These are phyloP conservation scores for Phymatocera aterrima DNA, from an alignment of 2,888 invertebrate genomes.

Conservation along the genomic window DNA sequence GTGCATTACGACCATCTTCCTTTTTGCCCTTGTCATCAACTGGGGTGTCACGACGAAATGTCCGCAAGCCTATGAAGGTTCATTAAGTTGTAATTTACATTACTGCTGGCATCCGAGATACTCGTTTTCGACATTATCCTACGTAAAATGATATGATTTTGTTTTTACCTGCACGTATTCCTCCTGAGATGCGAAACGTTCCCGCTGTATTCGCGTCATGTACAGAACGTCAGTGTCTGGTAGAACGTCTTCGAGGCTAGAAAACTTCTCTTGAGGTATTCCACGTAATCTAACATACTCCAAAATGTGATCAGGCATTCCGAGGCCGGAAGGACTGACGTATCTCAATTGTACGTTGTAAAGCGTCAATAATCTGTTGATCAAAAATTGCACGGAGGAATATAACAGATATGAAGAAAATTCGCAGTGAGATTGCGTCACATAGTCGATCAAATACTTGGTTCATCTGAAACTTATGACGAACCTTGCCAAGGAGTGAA, in stretches of 20 bases:
- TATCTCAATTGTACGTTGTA: constrained; percentile 96
- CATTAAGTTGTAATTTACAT: not conserved
- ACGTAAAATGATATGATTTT: not conserved
- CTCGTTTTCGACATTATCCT: not conserved
- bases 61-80: constrained; percentile 86
- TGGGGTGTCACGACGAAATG: constrained; percentile 95
- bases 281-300: constrained; percentile 88
- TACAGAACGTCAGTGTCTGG: constrained; percentile 97
- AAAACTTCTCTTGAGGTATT: constrained; percentile 84
- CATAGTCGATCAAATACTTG: not conserved
- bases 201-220: constrained; percentile 98
- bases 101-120: constrained; percentile 45
- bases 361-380: constrained; percentile 84
- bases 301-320: constrained; percentile 93
- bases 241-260: constrained; percentile 89
- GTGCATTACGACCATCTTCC: constrained; percentile 97
- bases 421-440: too few species aligned
- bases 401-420: too few species aligned
- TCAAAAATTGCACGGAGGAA: too few species aligned
- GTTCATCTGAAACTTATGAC: not conserved
- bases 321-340: constrained; percentile 90
- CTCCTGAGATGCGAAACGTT: constrained; percentile 89
- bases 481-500: constrained; percentile 94
- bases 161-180: constrained; percentile 90
- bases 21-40: constrained; percentile 95